Evolutionary conservation across 2,888 invertebrate species (phyloP).

Genomic region (Anarsia innoxiella): DNA sequence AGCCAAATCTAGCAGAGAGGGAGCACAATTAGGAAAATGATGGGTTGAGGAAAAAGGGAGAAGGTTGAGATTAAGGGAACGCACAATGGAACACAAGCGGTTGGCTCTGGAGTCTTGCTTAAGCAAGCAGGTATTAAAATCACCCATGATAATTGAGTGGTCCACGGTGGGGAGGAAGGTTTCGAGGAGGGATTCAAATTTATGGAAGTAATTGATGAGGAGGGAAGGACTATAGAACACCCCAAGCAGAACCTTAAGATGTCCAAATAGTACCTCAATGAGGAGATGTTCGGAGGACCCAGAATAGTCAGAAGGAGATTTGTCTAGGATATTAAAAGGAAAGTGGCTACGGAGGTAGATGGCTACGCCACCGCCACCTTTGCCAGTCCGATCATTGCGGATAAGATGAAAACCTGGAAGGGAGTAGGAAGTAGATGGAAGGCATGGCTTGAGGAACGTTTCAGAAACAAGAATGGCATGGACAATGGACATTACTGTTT

Average conservation of each 20-base stretch:
- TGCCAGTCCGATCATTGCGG: conserved; percentile 3
- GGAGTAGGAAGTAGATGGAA: background rate
- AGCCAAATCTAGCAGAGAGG: conserved; percentile 14
- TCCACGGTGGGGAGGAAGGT: conserved; percentile 11
- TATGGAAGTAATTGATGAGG: conserved; percentile 12
- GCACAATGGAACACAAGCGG: conserved; percentile 1
- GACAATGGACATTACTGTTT: too few species aligned
- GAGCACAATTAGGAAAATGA: conserved; percentile 7
- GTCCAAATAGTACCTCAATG: conserved; percentile 7
- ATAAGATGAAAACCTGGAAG: conserved; percentile 1
- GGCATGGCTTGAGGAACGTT: background rate
- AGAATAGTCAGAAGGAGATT: conserved; percentile 7
- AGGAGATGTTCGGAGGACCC: conserved; percentile 12
- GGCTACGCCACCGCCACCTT: conserved; percentile 16
- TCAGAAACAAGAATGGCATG: conserved; percentile 1
- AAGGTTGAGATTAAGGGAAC: conserved; percentile 7
- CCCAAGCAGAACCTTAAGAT: conserved; percentile 11
- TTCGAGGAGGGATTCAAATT: conserved; percentile 11
- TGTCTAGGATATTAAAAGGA: conserved; percentile 5
- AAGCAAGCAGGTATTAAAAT: conserved; percentile 15
- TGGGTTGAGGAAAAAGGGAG: conserved; percentile 15
- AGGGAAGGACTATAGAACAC: conserved; percentile 15
- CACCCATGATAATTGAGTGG: conserved; percentile 18
- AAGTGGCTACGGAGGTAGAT: conserved; percentile 14
- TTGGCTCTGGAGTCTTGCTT: conserved; percentile 1